phyloP scores from a whole-genome alignment of 2,797 vertebrate genomes.

The Hyperoplus lanceolatus region DNA sequence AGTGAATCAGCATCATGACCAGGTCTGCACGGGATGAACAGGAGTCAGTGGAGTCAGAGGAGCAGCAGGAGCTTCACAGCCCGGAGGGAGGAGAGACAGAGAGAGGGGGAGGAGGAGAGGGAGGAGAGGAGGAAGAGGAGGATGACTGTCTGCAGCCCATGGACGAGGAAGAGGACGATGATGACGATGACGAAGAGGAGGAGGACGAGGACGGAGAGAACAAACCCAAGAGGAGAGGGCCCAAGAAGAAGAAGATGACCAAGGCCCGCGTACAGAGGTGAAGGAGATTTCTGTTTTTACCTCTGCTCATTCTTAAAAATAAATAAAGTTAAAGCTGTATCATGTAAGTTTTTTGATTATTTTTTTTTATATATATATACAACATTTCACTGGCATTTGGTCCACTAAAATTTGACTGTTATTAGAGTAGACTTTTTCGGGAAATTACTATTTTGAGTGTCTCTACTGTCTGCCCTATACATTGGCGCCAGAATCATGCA shows the following conservation, averaged over 20 bases:
- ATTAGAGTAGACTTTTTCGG: too few relatives aligned
- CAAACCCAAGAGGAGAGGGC: slow-evolving; percentile 95
- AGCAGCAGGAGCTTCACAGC: slow-evolving; percentile 74
- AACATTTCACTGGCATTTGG: too few relatives aligned
- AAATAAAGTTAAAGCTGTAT: not conserved
- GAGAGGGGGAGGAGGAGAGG: slow-evolving; percentile 32
- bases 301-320: not conserved
- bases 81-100: slow-evolving; percentile 49
- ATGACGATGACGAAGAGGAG: slow-evolving; percentile 92
- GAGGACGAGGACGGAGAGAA: slow-evolving; percentile 89
- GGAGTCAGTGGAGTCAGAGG: slow-evolving; percentile 86
- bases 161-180: slow-evolving; percentile 91
- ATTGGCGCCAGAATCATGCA: too few relatives aligned
- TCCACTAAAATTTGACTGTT: too few relatives aligned
- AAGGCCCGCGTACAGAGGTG: slow-evolving; percentile 94
- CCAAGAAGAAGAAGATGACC: slow-evolving; percentile 99
- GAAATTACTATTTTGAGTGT: too few relatives aligned
- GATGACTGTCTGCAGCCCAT: slow-evolving; percentile 81
- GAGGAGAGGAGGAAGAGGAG: slow-evolving; percentile 84
- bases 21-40: slow-evolving; percentile 93
- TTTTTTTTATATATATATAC: too few relatives aligned
- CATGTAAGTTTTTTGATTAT: too few relatives aligned
- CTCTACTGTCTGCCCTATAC: too few relatives aligned
- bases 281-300: not conserved
- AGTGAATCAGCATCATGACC: slow-evolving; percentile 90